Evolutionary conservation across 2,113 vertebrate species (phyloP).

Genomic region (Malaclemys terrapin): DNA sequence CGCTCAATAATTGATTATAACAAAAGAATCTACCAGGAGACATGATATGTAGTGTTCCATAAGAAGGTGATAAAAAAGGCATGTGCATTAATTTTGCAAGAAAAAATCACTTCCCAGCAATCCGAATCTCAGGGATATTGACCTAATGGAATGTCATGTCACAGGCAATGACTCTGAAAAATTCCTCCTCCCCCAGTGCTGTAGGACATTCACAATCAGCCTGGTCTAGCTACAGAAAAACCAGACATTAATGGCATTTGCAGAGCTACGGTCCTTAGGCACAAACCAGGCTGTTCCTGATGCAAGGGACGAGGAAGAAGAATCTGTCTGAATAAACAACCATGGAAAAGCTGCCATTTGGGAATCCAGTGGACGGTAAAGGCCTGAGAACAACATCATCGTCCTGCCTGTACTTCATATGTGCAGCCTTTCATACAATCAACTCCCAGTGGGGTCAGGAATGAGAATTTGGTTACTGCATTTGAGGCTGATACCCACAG

Average conservation of each 20-base stretch:
- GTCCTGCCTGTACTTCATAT: neutral
- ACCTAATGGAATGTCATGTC: neutral
- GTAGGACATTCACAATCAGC: neutral
- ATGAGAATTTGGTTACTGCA: too few species aligned
- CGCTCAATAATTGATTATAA: slow-evolving; percentile 15
- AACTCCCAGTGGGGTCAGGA: too few species aligned
- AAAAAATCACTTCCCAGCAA: neutral
- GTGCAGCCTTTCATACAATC: neutral
- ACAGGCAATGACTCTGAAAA: neutral
- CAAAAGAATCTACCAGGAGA: slow-evolving; percentile 18
- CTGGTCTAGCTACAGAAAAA: neutral
- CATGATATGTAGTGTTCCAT: slow-evolving; percentile 29
- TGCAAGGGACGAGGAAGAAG: neutral
- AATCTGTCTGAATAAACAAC: neutral
- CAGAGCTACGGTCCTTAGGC: neutral
- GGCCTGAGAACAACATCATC: neutral
- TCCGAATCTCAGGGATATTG: neutral
- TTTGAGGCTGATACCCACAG: too few species aligned
- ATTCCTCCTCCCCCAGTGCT: neutral
- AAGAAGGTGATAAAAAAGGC: slow-evolving; percentile 10
- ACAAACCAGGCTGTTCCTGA: neutral
- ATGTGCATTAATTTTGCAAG: neutral
- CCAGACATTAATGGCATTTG: neutral
- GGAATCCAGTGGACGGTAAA: neutral
- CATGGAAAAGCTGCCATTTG: neutral